Conservation (phyloP, 2,888 invertebrate genomes). For the Diarsia rubi region DNA sequence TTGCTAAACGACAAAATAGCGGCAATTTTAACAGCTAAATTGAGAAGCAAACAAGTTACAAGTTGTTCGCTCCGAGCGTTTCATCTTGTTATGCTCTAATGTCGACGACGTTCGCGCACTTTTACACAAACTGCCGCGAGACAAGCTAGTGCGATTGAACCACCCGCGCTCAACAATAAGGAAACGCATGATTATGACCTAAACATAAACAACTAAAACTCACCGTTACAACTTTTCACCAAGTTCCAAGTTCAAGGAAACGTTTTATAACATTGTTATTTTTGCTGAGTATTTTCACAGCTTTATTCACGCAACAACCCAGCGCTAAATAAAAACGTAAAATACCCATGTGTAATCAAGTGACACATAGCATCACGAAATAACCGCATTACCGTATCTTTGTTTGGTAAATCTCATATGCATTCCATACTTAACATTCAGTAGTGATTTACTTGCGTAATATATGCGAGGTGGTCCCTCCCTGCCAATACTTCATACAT, state of each 20-base stretch:
- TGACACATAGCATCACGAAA: background rate
- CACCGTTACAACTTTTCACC: background rate
- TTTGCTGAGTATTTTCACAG: background rate
- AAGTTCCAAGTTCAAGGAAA: no score
- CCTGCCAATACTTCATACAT: slow-evolving; percentile 64
- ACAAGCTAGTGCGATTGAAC: background rate
- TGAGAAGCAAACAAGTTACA: slow-evolving; percentile 54
- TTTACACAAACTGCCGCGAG: slow-evolving; percentile 31
- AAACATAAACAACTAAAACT: background rate
- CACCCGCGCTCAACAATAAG: background rate
- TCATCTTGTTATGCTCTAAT: slow-evolving; percentile 51
- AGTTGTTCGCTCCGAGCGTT: slow-evolving; percentile 47
- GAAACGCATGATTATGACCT: background rate
- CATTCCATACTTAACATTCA: slow-evolving; percentile 29
- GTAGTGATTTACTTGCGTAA: slow-evolving; percentile 57
- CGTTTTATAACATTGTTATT: background rate
- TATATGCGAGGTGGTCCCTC: slow-evolving; percentile 39
- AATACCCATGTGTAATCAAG: background rate
- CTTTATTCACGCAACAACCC: background rate
- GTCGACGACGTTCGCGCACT: slow-evolving; percentile 24
- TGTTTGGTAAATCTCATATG: slow-evolving; percentile 15
- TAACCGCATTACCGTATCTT: slow-evolving; percentile 8
- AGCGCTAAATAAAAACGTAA: background rate
- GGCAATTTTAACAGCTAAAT: slow-evolving; percentile 54
- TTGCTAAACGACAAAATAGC: slow-evolving; percentile 46